Percentiles rank a stretch among this genome's conserved stretches.
phyloP scores from a whole-genome alignment of 2,888 invertebrate species.

The Lucinisca nassula region DNA sequence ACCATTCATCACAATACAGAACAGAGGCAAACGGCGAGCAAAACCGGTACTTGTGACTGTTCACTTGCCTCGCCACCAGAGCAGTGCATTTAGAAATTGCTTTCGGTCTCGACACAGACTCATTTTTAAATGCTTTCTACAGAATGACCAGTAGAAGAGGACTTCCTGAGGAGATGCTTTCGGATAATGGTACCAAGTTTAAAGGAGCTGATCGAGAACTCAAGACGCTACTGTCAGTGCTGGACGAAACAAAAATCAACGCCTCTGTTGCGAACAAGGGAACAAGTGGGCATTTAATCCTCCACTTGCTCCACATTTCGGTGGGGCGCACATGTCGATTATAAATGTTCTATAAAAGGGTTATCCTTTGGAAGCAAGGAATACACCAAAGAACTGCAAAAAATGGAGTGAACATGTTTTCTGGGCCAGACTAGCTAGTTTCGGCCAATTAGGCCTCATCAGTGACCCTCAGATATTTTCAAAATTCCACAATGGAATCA shows the following conservation, averaged over 20 bases:
- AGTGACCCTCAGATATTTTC: too few relatives aligned
- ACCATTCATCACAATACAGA: conserved; percentile 36
- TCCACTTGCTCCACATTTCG: conserved; percentile 23
- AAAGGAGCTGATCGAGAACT: conserved; percentile 1
- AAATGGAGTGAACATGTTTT: too few relatives aligned
- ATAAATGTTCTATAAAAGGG: too few relatives aligned
- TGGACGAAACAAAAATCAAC: conserved; percentile 32
- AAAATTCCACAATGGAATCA: too few relatives aligned
- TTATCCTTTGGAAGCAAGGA: too few relatives aligned
- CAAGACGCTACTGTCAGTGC: not conserved
- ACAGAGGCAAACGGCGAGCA: conserved; percentile 15
- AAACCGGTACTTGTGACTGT: conserved; percentile 64
- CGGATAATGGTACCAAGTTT: conserved; percentile 49
- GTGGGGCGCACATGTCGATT: conserved; percentile 66
- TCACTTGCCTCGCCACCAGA: conserved; percentile 61
- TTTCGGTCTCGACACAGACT: not conserved
- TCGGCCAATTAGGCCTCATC: too few relatives aligned
- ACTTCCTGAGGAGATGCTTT: conserved; percentile 38
- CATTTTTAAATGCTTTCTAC: not conserved
- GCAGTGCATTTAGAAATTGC: conserved; percentile 59
- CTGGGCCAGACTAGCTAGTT: too few relatives aligned
- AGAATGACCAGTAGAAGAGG: conserved; percentile 60
- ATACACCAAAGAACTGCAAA: too few relatives aligned
- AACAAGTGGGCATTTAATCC: not conserved
- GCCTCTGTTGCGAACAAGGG: conserved; percentile 49